phyloP scores from a whole-genome alignment of 2,113 vertebrate genomes.

The Acinonyx jubatus region DNA sequence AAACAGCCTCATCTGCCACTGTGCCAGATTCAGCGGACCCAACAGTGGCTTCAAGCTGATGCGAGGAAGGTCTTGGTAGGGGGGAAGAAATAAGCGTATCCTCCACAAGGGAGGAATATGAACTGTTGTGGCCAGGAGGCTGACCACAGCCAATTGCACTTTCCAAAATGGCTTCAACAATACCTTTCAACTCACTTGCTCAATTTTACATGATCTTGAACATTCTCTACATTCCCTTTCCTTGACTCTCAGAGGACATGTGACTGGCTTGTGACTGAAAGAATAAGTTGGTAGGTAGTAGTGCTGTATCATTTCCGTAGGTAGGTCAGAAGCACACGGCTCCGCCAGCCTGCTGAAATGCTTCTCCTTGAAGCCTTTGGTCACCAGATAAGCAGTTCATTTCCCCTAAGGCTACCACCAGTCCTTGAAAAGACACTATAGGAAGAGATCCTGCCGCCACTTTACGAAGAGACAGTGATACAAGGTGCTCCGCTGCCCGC shows the following conservation, averaged over 20 bases:
- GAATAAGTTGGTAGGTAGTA: background rate
- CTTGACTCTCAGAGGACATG: background rate
- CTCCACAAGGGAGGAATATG: background rate
- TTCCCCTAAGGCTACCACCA: background rate
- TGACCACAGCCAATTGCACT: background rate
- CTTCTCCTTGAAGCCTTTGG: background rate
- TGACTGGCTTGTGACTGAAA: background rate
- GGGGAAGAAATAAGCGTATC: background rate
- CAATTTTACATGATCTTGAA: background rate
- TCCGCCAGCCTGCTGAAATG: background rate
- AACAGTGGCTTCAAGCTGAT: background rate
- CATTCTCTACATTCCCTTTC: background rate
- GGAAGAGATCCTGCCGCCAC: background rate
- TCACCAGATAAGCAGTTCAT: background rate
- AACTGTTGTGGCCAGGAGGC: background rate
- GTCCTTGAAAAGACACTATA: background rate
- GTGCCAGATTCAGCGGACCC: background rate
- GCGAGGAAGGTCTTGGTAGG: background rate
- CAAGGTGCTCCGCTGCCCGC: background rate
- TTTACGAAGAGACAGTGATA: background rate
- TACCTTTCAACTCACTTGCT: background rate
- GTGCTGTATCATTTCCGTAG: background rate
- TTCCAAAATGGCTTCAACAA: background rate
- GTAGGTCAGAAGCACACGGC: background rate
- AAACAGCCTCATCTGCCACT: background rate